Evolutionary conservation across 2,888 invertebrate genomes (phyloP), one percentile per base, ranked within the genome.

Genomic region (Ptilodon capucinus): DNA sequence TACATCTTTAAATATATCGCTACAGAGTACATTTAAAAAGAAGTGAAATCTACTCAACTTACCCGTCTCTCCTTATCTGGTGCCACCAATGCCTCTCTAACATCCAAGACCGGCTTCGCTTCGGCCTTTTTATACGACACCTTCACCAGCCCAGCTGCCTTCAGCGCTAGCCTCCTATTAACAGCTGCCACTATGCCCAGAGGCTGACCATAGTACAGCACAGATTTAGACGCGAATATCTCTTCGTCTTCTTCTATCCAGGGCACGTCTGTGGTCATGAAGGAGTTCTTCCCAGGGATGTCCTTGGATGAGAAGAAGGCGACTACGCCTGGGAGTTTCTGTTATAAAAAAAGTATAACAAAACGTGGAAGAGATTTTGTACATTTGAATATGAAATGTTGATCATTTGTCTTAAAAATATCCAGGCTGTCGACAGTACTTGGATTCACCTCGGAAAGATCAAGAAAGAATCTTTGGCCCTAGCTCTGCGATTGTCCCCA

Each of bases 111-210:
- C 1, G 84, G 84, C 2, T 91, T 91, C 2, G 76, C 82, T 28
- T 68, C 66, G 0, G 86, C 74, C 41, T 91, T 81, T 30, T 82
- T 84, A 57, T 94, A 94, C 84, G 77, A 82, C 0, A 95, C 86
- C 68, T 90, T 87, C 0, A 95, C 84, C 30, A 84, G 35, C 0
- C 54, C 61, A 0, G 80, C 81, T 1, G 85, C 87, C 18, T 64
- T 64, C 0, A 81, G 16, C 0, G 87, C 88, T 1, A 93, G 61
- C 0, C 84, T 84, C 19, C 92, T 92, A 1, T 90, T 92, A 8
- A 84, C 91, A 0, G 97, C 97, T 0, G 94, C 93, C 5, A 97
- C 87, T 1, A 97, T 69, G 0, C 95, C 97, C 4, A 96, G 70
- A 0, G 96, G 94, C 68, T 97, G 97, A 0, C 95, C 94, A 53